These are phyloP conservation scores for Oreochromis grahami DNA, from an alignment of 2,797 vertebrate species.

Conservation along the genomic window DNA sequence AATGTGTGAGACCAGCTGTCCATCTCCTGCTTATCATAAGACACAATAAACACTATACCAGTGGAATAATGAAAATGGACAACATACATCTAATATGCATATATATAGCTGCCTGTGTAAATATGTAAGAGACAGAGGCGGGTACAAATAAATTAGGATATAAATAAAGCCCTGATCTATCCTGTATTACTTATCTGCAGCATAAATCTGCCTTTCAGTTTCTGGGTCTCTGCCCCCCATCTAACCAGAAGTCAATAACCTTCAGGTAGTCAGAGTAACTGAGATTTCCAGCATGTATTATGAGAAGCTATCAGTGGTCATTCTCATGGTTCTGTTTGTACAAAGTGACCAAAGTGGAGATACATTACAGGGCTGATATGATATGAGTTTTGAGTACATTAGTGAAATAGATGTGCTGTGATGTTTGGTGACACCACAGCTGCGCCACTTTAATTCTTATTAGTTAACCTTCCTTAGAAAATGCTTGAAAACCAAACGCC, in stretches of 20 bases:
- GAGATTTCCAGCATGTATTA: slow-evolving; percentile 34
- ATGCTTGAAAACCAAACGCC: not conserved
- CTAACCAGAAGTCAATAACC: slow-evolving; percentile 47
- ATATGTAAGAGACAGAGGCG: slow-evolving; percentile 20
- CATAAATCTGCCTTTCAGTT: slow-evolving; percentile 37
- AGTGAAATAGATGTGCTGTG: not conserved
- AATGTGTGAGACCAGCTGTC: slow-evolving; percentile 20
- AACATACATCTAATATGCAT: slow-evolving; percentile 52
- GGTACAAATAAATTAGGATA: slow-evolving; percentile 5
- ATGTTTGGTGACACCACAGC: not conserved
- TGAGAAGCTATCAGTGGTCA: slow-evolving; percentile 13
- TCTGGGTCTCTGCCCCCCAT: slow-evolving; percentile 6
- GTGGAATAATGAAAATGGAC: slow-evolving; percentile 48
- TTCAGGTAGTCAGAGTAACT: slow-evolving; percentile 43
- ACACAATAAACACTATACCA: slow-evolving; percentile 44
- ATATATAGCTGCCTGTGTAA: slow-evolving; percentile 40
- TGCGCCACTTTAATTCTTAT: not conserved
- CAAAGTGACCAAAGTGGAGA: slow-evolving; percentile 27
- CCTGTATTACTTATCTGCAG: slow-evolving; percentile 18
- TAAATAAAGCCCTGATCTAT: slow-evolving; percentile 44
- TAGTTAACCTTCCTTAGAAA: not conserved
- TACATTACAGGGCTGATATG: slow-evolving; percentile 15
- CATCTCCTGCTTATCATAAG: slow-evolving; percentile 46
- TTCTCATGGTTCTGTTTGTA: slow-evolving; percentile 16
- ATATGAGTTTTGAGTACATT: not conserved